Evolutionary conservation across 1,140 invertebrate genomes (phyloP), one percentile per base, ranked within the genome.

Genomic region (Gonatopus flavifemur): DNA sequence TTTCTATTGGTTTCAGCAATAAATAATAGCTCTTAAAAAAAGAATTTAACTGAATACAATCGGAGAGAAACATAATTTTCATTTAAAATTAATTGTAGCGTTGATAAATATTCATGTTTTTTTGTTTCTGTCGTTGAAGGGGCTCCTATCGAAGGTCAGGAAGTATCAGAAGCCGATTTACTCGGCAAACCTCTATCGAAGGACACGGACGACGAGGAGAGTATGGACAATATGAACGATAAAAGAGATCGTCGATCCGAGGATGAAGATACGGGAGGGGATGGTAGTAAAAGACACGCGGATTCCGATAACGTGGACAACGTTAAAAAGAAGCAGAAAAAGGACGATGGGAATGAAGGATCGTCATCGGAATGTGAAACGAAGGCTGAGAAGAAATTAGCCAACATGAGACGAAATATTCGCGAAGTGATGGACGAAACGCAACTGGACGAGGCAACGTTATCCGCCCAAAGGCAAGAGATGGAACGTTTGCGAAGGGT

Each of bases 401-500:
- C 85, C 16, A 89, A 89, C 68, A 82, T 93, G 59, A 79, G 91
- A 15, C 81, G 89, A 46, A 94, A 93, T 62, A 94, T 93, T 57
- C 83, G 93, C 31, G 92, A 96, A 76, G 94, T 97, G 1, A 90
- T 96, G 83, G 88, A 91, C 66, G 93, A 96, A 63, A 90, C 89
- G 42, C 90, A 96, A 65, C 73, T 98, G 36, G 94, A 97, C 68
- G 89, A 91, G 56, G 89, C 90, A 7, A 97, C 94, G 5, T 68
- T 96, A n/a, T 87, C 87, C 18, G 95, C 95, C 2, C 94, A 97
- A 70, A 81, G 91, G 24, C 93, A 95, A 69, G 95, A 98, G 77
- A 88, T 89, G 59, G 94, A 96, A 68, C 81, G 95, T 68, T 77
- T 92, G 38, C 82, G 86, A 12, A 79, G 89, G n/a, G 88, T 93